Base-by-base conservation (phyloP, 2,888 invertebrate species). In the Koerneria pararmatus region DNA sequence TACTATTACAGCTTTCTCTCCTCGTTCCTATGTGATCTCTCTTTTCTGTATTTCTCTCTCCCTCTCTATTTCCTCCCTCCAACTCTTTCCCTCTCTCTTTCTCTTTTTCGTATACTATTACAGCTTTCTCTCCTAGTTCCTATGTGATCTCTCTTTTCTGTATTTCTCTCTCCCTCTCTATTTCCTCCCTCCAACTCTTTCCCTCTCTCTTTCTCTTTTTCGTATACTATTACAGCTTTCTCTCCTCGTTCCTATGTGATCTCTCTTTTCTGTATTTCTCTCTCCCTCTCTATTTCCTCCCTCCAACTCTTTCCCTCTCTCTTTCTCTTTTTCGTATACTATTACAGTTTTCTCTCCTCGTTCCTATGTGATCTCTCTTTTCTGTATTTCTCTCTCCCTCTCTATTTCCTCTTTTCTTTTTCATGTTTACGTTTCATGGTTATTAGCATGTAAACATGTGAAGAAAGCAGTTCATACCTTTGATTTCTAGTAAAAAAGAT, bases 211-310 rank as follows among this genome's bases (percentile, higher is more conserved):
- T 11, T 15, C 56, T 32, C 3, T 56, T 34, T 56, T 34, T 56
- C 56, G 34, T 31, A 56, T 34, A 34, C 34, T 56, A 56, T 56
- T 34, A 56, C 31, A 34, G n/a, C 31, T 31, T 31, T 53, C 53
- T 32, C 54, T 56, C 29, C 19, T 31, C 56, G 31, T 19, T 34
- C 8, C 4, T 56, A 34, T 24, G 32, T 57, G 32, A 27, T 37
- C 37, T 57, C 57, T 2, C 34, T 56, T 56, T 37, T 57, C 57
- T 34, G 57, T 34, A n/a, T n/a, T n/a, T 57, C n/a, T n/a, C 27
- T 31, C 46, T 59, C 8, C 34, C 34, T 35, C 29, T 29, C 34
- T 27, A 22, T 11, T 27, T 37, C 24, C 29, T n/a, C 46, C 59
- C 59, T 31, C 46, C 48, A n/a, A n/a, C n/a, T n/a, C n/a, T n/a